Base-by-base conservation (phyloP, 2,797 vertebrate species). In the Melanotaenia pygmaea region DNA sequence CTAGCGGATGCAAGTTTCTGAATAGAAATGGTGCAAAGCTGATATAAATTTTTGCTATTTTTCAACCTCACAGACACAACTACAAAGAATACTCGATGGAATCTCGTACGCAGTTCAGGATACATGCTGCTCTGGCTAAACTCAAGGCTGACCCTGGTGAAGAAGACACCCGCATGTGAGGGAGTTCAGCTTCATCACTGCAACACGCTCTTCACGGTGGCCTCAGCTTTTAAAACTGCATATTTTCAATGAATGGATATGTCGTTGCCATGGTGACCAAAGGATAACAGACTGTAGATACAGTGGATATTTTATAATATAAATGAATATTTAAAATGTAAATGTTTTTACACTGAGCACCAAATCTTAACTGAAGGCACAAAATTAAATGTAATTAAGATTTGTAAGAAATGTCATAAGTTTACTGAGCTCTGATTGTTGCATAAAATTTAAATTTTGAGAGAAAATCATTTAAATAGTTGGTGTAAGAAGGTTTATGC, bases 51-150 rank as follows among this genome's bases (percentile, higher is more conserved):
- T 47, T 14, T 4, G 45, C 30, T 47, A 1, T 6, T 32, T 22
- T 20, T 68, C 10, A 67, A n/a, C 32, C 56, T 51, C 32, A 1
- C 24, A 96, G 96, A 78, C 92, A 94, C 64, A 93, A 93, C 90
- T 97, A 96, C 92, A 97, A 96, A 84, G 94, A 95, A 32, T 96
- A 96, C 81, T 96, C 95, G 0, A 96, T 96, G 96, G 95, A 96
- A 77, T 96, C 95, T 3, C 94, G 95, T 1, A 96, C 95, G 0
- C 93, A 95, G 73, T 97, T 96, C 91, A 91, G 96, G 74, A 83
- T 96, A 16, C 96, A 97, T 4, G 94, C 96, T 0, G 94, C 94
- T 32, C 90, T 96, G 63, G 93, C 93, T 64, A 96, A 95, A 84
- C 91, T 96, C n/a, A 95, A 95, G 77, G 94, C 92, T 0, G 91